Evolutionary conservation across 2,888 invertebrate species (phyloP).

Genomic region (Chironomus riparius): DNA sequence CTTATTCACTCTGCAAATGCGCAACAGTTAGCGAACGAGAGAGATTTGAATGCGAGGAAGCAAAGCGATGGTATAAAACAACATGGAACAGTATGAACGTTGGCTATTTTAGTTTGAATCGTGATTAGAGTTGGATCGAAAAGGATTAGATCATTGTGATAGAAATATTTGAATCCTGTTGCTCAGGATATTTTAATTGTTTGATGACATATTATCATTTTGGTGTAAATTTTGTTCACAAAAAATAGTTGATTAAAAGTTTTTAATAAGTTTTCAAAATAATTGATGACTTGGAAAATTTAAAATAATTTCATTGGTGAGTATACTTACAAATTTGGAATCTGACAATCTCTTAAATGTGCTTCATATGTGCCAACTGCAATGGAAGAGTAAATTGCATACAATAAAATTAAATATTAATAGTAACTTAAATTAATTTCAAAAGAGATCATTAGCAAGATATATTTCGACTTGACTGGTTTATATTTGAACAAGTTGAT

Average conservation of each 20-base stretch:
- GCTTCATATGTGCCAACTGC: no score
- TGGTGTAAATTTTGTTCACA: background rate
- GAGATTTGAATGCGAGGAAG: slow-evolving; percentile 22
- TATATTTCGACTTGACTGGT: no score
- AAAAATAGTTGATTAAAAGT: background rate
- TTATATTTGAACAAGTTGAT: no score
- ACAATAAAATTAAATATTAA: no score
- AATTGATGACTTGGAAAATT: background rate
- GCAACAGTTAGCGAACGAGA: slow-evolving; percentile 9
- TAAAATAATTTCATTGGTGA: background rate
- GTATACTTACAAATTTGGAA: background rate
- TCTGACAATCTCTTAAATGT: no score
- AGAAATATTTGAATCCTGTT: background rate
- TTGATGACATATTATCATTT: background rate
- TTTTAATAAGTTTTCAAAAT: background rate
- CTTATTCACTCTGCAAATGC: slow-evolving; percentile 10
- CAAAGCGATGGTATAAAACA: slow-evolving; percentile 17
- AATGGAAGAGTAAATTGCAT: no score
- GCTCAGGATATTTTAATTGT: background rate
- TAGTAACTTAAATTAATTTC: no score
- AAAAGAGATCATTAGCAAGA: no score
- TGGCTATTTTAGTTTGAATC: background rate
- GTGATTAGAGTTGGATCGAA: background rate
- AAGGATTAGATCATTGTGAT: background rate
- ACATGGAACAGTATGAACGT: background rate